These are phyloP conservation scores for Tineola bisselliella DNA, from an alignment of 2,888 invertebrate genomes.

Conservation along the genomic window DNA sequence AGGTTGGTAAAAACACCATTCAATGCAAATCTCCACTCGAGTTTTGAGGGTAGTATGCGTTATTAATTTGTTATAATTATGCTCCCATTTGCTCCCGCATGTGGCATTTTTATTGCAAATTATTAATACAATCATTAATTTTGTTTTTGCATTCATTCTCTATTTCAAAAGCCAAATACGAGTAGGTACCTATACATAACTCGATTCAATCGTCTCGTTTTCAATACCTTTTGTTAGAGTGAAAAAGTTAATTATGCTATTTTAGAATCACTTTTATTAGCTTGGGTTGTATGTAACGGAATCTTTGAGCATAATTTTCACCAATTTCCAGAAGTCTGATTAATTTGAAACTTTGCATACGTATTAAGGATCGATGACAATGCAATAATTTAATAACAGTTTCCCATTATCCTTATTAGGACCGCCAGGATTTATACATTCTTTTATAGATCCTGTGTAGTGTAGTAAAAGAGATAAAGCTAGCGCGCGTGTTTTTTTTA, in stretches of 20 bases:
- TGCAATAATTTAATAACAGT: no score
- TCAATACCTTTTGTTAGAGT: slow-evolving; percentile 24
- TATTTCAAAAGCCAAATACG: slow-evolving; percentile 20
- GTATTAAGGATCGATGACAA: no score
- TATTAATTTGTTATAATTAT: slow-evolving; percentile 68
- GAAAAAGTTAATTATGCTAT: slow-evolving; percentile 39
- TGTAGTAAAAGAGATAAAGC: no score
- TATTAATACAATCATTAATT: slow-evolving; percentile 65
- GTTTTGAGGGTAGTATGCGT: slow-evolving; percentile 65
- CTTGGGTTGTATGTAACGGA: no score
- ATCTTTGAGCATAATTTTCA: no score
- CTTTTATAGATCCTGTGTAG: no score
- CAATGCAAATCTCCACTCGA: slow-evolving; percentile 66
- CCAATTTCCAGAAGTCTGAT: no score
- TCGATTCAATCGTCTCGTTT: background rate
- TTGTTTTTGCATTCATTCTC: slow-evolving; percentile 50
- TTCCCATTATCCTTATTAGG: no score
- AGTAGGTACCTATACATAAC: background rate
- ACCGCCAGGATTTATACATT: no score
- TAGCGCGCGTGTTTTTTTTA: no score
- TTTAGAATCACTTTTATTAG: slow-evolving; percentile 36
- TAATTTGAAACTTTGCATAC: no score
- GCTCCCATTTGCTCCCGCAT: slow-evolving; percentile 59
- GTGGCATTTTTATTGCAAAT: slow-evolving; percentile 69
- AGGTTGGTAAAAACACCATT: slow-evolving; percentile 54